Percentiles rank a stretch among this genome's conserved stretches.
These are phyloP conservation scores for Patiria pectinifera DNA, from an alignment of 53 echinoderm and acorn worm species.

Conservation along the genomic window DNA sequence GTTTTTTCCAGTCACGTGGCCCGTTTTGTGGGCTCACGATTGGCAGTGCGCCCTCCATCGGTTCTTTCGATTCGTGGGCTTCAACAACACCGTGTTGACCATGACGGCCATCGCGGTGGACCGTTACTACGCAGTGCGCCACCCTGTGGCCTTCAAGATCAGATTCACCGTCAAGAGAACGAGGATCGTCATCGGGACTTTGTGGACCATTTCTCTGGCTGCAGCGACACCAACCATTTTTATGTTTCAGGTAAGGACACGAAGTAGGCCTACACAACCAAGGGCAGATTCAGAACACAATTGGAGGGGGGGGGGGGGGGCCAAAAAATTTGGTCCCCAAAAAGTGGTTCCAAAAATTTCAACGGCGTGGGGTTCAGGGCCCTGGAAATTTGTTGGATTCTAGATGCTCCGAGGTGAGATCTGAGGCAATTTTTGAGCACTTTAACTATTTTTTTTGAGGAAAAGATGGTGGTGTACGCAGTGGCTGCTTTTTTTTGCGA, in stretches of 20 bases:
- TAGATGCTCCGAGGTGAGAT: too few species aligned
- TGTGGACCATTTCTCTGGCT: slow-evolving; percentile 69
- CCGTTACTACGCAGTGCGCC: slow-evolving; percentile 84
- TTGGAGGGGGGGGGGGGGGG: too few species aligned
- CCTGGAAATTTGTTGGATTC: too few species aligned
- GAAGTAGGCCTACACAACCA: not conserved
- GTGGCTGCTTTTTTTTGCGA: too few species aligned
- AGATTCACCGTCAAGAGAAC: slow-evolving; percentile 78
- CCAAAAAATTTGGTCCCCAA: too few species aligned
- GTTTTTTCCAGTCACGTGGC: slow-evolving; percentile 86
- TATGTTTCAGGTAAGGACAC: slow-evolving; percentile 85
- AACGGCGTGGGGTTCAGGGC: too few species aligned
- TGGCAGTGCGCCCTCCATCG: slow-evolving; percentile 85
- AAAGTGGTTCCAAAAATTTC: too few species aligned
- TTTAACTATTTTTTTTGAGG: too few species aligned
- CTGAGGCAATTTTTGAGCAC: too few species aligned
- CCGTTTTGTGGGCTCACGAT: slow-evolving; percentile 78
- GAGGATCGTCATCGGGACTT: slow-evolving; percentile 36
- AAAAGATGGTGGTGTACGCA: too few species aligned
- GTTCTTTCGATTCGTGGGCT: slow-evolving; percentile 83
- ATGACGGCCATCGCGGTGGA: slow-evolving; percentile 97
- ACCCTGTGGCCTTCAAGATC: slow-evolving; percentile 77
- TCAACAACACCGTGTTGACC: slow-evolving; percentile 88
- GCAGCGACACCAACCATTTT: slow-evolving; percentile 78
- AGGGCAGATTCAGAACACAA: too few species aligned